These are phyloP conservation scores for Pterocles gutturalis DNA, from an alignment of 2,113 vertebrate species.

Conservation along the genomic window DNA sequence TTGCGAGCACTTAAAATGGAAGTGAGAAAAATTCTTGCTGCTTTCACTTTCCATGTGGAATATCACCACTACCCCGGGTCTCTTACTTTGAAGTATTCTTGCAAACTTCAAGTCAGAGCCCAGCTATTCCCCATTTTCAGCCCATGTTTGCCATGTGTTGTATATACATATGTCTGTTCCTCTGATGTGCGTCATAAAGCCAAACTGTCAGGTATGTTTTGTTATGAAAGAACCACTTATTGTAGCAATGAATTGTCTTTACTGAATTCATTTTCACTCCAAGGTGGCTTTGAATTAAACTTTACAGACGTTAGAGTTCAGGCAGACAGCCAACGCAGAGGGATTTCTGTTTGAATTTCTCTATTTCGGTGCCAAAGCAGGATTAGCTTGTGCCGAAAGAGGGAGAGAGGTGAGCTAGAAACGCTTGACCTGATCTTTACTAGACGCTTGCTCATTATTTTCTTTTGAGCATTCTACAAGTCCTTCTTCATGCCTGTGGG, in stretches of 20 bases:
- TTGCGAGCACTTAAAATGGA: not conserved
- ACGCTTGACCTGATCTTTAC: slow-evolving; percentile 11
- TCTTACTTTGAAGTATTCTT: not conserved
- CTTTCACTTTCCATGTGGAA: fast-evolving
- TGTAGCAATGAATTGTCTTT: slow-evolving; percentile 2
- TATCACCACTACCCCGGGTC: not conserved
- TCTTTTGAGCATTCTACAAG: not conserved
- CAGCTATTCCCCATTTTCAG: not conserved
- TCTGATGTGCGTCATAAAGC: not conserved
- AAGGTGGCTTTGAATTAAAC: not conserved
- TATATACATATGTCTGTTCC: not conserved
- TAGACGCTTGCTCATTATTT: slow-evolving; percentile 24
- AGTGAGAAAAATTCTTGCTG: not conserved
- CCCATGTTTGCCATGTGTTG: not conserved
- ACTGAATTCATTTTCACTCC: slow-evolving; percentile 34
- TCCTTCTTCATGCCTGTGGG: not conserved
- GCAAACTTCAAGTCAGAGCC: not conserved
- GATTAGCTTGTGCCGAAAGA: slow-evolving; percentile 45
- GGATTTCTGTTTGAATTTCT: slow-evolving; percentile 23
- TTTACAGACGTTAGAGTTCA: slow-evolving; percentile 33
- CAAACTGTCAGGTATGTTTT: not conserved
- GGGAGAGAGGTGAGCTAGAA: slow-evolving; percentile 46
- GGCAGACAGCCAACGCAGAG: slow-evolving; percentile 22
- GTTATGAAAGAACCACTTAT: not conserved
- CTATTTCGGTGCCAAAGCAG: slow-evolving; percentile 47